Evolutionary conservation across 2,888 invertebrate genomes (phyloP), one percentile per base, ranked within the genome.

Genomic region (Drosophila mercatorum): DNA sequence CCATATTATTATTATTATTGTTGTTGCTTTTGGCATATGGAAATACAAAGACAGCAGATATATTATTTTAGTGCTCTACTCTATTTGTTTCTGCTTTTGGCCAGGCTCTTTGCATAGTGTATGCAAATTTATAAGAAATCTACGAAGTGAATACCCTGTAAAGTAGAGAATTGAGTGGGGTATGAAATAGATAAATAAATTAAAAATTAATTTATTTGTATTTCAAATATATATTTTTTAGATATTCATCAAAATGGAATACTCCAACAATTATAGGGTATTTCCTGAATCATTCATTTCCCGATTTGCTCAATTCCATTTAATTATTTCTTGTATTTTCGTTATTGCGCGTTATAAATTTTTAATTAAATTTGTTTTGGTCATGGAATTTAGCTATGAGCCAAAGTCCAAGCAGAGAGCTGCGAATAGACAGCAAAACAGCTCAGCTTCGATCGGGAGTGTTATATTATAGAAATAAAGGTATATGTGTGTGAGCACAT

Each of bases 351-450:
- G 51, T 73, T 78, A 80, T 65, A 77, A 61, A 73, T 77, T 60
- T 76, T 80, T 80, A 74, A 80, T 74, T 74, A 81, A 80, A 77
- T 79, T 73, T 63, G 34, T 66, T 67, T 67, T 67, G 62, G 53
- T 55, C 62, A 67, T 66, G 66, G 61, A 66, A 66, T 61, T 66
- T 34, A 47, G 31, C 60, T 40, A 41, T 40, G 60, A 53, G 5
- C 36, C 67, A 67, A 67, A 62, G 67, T 67, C 67, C 62, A 62
- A 49, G 52, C 40, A 34, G 31, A 36, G 6, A 36, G 40, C 40
- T 14, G 11, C 6, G 11, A 26, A 44, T 17, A 51, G 31, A 12
- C 44, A 22, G 44, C 46, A 26, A 22, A 34, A 31, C 47, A 40
- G 12, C 38, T 47, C 40, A 49, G 17, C 38, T 47, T 11, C 17